Evolutionary conservation across 2,888 invertebrate genomes (phyloP), one percentile per base, ranked within the genome.

Genomic region (Chloromyia formosa): DNA sequence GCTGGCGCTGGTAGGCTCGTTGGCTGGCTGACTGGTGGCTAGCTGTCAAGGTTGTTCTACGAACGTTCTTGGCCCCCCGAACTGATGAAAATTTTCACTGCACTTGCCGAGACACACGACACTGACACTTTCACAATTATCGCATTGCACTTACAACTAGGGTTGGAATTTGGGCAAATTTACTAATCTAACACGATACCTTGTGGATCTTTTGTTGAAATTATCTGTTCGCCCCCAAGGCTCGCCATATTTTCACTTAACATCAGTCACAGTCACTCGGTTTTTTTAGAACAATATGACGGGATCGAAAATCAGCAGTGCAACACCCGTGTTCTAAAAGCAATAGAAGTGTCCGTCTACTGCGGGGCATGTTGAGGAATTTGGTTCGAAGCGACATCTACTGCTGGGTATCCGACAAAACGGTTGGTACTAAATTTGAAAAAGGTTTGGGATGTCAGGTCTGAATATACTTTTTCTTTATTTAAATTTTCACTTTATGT

Each of bases 161-260:
- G 16, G 20, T 35, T 71, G 9, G 40, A 58, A 53, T 58, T 71
- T 56, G 10, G 23, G 49, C 61, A 73, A 73, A 61, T 61, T 60
- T 22, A 73, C n/a, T 61, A 42, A 78, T 79, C 81, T 80, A 76
- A 79, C 80, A 80, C 80, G 82, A 80, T 85, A 86, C 85, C 85
- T 85, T 83, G 80, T 81, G 80, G 80, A 81, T 82, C 83, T 82
- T 83, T 84, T 80, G 82, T 80, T 81, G 81, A 82, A 84, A 84
- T 84, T 83, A 84, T 82, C 82, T 84, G 83, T 82, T 85, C 84
- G 81, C 84, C 85, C 82, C 83, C 86, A 83, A 86, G 82, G 84
- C 85, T 85, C 85, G 84, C 84, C 85, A 85, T 86, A 84, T 85
- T 85, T 84, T 81, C 81, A 81, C 82, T 82, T 80, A 81, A 80